A percentile compares a stretch with the other conserved stretches of the same genome.
Evolutionary conservation across 2,113 vertebrate species (phyloP).

Genomic region (Fregetta grallaria): DNA sequence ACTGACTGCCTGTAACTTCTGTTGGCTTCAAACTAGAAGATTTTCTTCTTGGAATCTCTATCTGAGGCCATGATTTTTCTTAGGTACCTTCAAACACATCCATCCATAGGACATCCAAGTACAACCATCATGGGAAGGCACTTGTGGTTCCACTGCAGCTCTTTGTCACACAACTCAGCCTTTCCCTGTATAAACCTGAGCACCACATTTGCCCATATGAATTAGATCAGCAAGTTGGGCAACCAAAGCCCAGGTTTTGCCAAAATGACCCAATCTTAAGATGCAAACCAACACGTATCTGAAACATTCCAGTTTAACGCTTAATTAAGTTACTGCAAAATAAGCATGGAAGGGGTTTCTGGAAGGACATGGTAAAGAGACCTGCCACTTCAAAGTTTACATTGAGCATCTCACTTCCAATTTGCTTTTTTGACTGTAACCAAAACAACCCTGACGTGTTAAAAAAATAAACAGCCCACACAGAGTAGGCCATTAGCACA

Average conservation of each 20-base stretch:
- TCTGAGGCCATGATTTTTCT: neutral
- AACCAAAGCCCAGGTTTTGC: neutral
- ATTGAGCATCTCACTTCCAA: neutral
- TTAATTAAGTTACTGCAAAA: neutral
- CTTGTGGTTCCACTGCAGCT: neutral
- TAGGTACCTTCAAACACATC: neutral
- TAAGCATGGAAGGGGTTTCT: neutral
- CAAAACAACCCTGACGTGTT: neutral
- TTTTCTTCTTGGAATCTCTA: neutral
- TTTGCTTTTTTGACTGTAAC: neutral
- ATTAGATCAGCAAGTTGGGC: neutral
- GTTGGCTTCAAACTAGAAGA: neutral
- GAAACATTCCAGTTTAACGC: neutral
- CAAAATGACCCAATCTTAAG: neutral
- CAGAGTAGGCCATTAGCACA: neutral
- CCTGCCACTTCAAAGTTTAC: neutral
- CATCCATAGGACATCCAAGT: neutral
- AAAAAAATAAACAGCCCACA: slow-evolving; percentile 23
- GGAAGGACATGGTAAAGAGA: neutral
- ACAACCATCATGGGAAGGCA: neutral
- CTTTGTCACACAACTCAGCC: neutral
- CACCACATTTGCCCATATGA: neutral
- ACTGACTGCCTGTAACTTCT: neutral
- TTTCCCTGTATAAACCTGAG: neutral
- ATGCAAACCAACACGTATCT: neutral